Conservation (phyloP, 2,113 vertebrate genomes). For the Passer domesticus region DNA sequence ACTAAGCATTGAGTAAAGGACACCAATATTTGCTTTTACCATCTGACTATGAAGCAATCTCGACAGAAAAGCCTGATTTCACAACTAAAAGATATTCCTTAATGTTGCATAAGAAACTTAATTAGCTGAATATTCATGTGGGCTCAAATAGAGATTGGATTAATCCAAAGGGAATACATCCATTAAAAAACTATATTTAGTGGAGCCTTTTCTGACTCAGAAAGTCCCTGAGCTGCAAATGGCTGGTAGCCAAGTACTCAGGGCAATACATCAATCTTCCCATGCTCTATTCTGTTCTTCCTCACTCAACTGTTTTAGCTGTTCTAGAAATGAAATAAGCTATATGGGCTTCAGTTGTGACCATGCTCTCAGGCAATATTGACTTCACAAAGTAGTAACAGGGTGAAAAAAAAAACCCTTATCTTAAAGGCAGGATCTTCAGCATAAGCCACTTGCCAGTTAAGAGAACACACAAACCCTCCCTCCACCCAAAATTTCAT, state of each 20-base stretch:
- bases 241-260: neutral
- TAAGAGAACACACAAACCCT: neutral
- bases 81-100: neutral
- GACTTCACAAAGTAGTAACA: neutral
- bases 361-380: neutral
- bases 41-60: neutral
- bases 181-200: neutral
- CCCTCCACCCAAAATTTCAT: neutral
- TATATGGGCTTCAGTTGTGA: neutral
- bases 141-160: neutral
- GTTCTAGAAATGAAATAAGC: neutral
- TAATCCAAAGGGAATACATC: neutral
- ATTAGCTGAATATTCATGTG: neutral
- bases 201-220: neutral
- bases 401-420: neutral
- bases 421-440: neutral
- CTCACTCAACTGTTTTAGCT: neutral
- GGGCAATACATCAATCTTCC: neutral
- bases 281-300: neutral
- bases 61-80: neutral
- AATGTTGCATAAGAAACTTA: neutral
- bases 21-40: neutral
- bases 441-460: neutral
- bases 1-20: neutral
- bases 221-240: neutral